Evolutionary conservation across 2,888 invertebrate genomes (phyloP), one percentile per base, ranked within the genome.

Genomic region (Ophonus ardosiacus): DNA sequence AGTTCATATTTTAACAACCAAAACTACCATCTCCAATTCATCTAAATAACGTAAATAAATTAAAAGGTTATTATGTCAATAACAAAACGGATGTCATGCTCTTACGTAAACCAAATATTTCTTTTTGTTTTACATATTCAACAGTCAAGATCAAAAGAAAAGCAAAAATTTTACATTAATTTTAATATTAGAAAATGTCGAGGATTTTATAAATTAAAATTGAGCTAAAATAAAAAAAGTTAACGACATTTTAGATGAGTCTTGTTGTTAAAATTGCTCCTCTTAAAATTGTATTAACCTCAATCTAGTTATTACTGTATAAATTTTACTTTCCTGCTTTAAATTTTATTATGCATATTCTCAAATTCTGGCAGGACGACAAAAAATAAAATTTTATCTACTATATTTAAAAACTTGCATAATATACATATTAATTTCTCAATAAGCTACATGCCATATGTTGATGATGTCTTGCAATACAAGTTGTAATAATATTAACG

Each of bases 211-310:
- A 59, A 59, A 7, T 59, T 15, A 7, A 17, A 17, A 15, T 68
- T 68, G 15, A 7, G 5, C 24, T 15, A 6, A 38, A 31, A 31
- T 10, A n/a, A 24, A 65, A 31, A 65, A 65, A 65, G 4, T 65
- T 65, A 68, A 68, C 38, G 68, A 38, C 57, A n/a, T 17, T 17
- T 57, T 59, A 59, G 59, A 59, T 17, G 38, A 68, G n/a, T 0
- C 15, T 38, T 38, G 15, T 31, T 38, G 38, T 8, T 8, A 13
- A 38, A 15, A 38, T 38, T 68, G 31, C 31, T 38, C 15, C 68
- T 68, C 38, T 68, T 68, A 68, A 68, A 68, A 68, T 68, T 68
- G n/a, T 68, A 68, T 68, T 68, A 68, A 31, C 68, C 68, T 38
- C 15, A 68, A 68, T 68, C 38, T n/a, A 31, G 31, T 31, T 31